Percentiles rank a stretch among this genome's conserved stretches.
Evolutionary conservation across 2,113 vertebrate species (phyloP).

Genomic region (Lepidothrix coronata): DNA sequence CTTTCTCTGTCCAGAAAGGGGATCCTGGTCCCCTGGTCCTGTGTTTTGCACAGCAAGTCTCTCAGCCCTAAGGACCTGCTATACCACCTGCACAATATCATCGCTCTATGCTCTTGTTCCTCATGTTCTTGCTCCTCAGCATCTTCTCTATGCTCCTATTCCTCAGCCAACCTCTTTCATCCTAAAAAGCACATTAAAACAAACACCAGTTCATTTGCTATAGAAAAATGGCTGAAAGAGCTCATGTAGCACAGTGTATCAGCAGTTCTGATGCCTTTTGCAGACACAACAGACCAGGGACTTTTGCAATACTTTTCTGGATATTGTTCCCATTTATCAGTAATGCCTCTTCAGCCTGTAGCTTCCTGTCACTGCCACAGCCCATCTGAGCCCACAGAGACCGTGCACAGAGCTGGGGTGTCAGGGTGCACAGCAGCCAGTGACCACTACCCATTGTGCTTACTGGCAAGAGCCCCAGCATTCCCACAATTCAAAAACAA

Average conservation of each 20-base stretch:
- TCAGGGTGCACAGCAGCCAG: not conserved
- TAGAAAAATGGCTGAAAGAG: not conserved
- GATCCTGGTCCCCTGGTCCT: not conserved
- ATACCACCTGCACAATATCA: not conserved
- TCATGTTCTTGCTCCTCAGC: not conserved
- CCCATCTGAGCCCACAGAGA: not conserved
- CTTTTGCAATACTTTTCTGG: not conserved
- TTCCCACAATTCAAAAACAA: not conserved
- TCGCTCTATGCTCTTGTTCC: not conserved
- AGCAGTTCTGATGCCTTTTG: not conserved
- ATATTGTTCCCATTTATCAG: not conserved
- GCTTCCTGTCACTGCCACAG: not conserved
- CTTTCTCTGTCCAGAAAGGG: not conserved
- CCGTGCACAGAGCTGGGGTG: not conserved
- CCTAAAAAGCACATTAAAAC: not conserved
- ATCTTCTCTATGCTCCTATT: not conserved
- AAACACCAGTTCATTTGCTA: not conserved
- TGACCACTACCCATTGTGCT: not conserved
- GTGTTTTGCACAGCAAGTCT: not conserved
- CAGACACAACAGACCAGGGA: not conserved
- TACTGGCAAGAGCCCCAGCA: not conserved
- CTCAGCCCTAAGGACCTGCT: not conserved
- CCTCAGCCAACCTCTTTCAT: not conserved
- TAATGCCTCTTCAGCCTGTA: not conserved
- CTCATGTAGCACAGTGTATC: not conserved